Evolutionary conservation across 2,797 vertebrate species (phyloP).

Genomic region (Enteromius trimaculatus): DNA sequence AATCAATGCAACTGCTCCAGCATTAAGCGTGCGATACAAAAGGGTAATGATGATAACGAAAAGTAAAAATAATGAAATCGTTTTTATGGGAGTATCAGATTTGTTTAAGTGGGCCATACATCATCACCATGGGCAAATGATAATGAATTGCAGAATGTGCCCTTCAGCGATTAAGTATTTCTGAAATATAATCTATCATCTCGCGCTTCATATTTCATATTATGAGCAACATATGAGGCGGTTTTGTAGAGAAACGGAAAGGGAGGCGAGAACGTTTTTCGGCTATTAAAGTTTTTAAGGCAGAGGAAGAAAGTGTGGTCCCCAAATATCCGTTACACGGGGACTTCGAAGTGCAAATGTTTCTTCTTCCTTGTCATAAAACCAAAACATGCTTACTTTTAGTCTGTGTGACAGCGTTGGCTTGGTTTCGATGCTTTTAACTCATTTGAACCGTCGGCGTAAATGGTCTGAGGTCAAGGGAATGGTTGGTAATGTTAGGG

Average conservation of each 20-base stretch:
- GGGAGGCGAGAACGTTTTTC: neutral
- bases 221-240: conserved; percentile 58
- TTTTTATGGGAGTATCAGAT: conserved; percentile 80
- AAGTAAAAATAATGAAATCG: conserved; percentile 60
- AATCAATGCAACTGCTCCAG: conserved; percentile 85
- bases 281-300: neutral
- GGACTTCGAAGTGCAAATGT: neutral
- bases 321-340: neutral
- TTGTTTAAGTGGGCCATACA: conserved; percentile 86
- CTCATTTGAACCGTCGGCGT: conserved; percentile 45
- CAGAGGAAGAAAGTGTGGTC: neutral
- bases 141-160: conserved; percentile 86
- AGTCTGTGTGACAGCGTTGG: neutral
- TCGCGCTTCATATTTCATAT: conserved; percentile 70
- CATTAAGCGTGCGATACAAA: conserved; percentile 76
- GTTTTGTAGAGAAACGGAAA: neutral
- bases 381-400: neutral
- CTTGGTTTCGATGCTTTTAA: too few species aligned
- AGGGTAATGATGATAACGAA: conserved; percentile 58
- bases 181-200: conserved; percentile 84
- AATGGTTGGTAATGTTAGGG: conserved; percentile 51
- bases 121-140: conserved; percentile 86
- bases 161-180: conserved; percentile 83
- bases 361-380: neutral
- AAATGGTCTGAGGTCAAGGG: conserved; percentile 53